Evolutionary conservation across 2,888 invertebrate species (phyloP).

Genomic region (Mantis religiosa): DNA sequence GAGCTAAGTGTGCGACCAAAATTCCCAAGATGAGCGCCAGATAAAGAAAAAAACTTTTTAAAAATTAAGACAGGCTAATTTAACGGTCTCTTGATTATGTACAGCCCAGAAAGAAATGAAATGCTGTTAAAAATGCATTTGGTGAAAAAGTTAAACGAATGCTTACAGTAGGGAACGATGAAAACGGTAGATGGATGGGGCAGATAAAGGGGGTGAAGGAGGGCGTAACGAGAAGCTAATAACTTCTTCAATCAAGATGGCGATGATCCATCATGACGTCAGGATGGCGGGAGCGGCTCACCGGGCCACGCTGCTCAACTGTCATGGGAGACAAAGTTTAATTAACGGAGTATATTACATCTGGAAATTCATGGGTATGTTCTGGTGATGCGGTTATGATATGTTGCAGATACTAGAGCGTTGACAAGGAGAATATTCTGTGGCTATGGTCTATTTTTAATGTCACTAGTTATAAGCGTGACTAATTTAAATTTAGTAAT

Average conservation of each 20-base stretch:
- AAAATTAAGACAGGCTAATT: neutral
- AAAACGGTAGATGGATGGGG: neutral
- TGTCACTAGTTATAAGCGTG: neutral
- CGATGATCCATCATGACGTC: constrained; percentile 19
- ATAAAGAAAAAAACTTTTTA: neutral
- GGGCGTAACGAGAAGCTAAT: constrained; percentile 17
- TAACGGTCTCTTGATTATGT: neutral
- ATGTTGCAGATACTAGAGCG: neutral
- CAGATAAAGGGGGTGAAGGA: neutral
- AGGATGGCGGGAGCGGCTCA: constrained; percentile 4
- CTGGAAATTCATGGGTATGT: neutral
- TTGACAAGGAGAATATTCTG: neutral
- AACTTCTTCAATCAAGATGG: constrained; percentile 18
- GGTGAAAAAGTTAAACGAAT: neutral
- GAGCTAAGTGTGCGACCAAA: neutral
- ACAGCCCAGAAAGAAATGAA: neutral
- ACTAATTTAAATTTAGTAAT: neutral
- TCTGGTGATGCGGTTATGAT: neutral
- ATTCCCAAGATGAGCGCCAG: neutral
- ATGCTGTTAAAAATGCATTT: neutral
- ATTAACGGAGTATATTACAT: neutral
- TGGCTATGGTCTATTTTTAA: neutral
- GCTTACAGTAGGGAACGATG: neutral
- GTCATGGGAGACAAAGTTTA: constrained; percentile 12
- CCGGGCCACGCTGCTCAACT: neutral